phyloP scores from a whole-genome alignment of 2,888 invertebrate genomes.

The Rhaphigaster nebulosa region DNA sequence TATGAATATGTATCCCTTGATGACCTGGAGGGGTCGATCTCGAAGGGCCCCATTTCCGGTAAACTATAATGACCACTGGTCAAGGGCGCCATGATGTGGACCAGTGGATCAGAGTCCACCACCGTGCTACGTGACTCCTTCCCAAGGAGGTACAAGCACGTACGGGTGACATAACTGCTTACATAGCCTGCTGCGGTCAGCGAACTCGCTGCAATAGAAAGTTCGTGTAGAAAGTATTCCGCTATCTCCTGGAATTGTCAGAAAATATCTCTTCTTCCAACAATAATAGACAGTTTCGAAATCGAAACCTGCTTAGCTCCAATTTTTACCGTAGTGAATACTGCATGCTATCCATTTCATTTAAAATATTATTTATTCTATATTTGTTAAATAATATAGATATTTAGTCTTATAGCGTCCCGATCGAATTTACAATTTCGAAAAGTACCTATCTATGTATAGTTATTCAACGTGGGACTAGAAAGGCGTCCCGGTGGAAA shows the following conservation, averaged over 20 bases:
- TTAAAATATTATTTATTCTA: too few species aligned
- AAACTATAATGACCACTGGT: background rate
- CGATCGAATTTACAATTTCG: too few species aligned
- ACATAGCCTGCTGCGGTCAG: background rate
- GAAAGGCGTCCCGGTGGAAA: too few species aligned
- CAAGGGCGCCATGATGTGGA: slow-evolving; percentile 32
- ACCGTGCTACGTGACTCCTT: slow-evolving; percentile 1
- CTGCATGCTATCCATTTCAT: background rate
- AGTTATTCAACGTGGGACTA: too few species aligned
- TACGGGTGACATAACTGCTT: slow-evolving; percentile 28
- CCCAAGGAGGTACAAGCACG: background rate
- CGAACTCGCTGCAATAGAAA: slow-evolving; percentile 24
- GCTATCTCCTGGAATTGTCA: slow-evolving; percentile 1
- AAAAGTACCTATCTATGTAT: too few species aligned
- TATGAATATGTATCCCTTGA: background rate
- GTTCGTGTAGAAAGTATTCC: background rate
- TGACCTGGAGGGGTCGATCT: background rate
- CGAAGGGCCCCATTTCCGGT: background rate
- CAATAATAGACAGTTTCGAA: background rate
- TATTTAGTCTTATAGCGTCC: too few species aligned
- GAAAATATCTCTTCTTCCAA: background rate
- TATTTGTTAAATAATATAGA: too few species aligned
- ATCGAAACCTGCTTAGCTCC: background rate
- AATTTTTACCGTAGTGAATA: background rate
- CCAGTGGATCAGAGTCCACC: background rate